Evolutionary conservation across 2,888 invertebrate genomes (phyloP).

Genomic region (Andrena chrysosceles): DNA sequence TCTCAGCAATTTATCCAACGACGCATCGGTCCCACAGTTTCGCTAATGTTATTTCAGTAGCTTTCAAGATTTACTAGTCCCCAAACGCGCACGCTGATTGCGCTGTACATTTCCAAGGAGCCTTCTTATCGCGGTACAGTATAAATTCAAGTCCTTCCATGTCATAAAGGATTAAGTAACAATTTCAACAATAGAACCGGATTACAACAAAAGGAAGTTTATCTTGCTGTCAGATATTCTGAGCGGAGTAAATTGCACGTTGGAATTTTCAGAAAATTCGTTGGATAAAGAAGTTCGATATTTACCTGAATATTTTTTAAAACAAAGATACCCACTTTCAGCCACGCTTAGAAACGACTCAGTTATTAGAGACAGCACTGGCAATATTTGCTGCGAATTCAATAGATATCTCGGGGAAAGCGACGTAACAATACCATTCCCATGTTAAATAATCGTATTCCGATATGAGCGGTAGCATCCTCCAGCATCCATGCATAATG

Average conservation of each 20-base stretch:
- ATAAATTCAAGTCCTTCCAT: no score
- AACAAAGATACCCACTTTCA: neutral
- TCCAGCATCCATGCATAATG: conserved; percentile 23
- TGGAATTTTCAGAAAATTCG: neutral
- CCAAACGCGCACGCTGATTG: neutral
- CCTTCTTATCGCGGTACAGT: neutral
- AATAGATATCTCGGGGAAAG: conserved; percentile 5
- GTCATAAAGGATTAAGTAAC: no score
- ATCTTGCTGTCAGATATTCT: no score
- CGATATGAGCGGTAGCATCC: conserved; percentile 29
- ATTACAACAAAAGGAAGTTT: no score
- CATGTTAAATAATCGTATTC: conserved; percentile 54
- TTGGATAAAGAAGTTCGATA: neutral
- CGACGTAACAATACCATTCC: conserved; percentile 46
- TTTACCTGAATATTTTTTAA: neutral
- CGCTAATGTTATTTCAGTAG: neutral
- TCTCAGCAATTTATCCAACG: conserved; percentile 31
- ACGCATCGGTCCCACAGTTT: conserved; percentile 2
- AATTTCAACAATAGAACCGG: no score
- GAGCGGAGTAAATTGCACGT: no score
- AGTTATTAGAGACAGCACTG: conserved; percentile 2
- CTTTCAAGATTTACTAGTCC: neutral
- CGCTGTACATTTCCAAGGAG: neutral
- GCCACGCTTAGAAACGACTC: conserved; percentile 13
- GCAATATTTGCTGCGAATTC: conserved; percentile 20